These are phyloP conservation scores for Eurystomus gularis DNA, from an alignment of 2,113 vertebrate species.

Conservation along the genomic window DNA sequence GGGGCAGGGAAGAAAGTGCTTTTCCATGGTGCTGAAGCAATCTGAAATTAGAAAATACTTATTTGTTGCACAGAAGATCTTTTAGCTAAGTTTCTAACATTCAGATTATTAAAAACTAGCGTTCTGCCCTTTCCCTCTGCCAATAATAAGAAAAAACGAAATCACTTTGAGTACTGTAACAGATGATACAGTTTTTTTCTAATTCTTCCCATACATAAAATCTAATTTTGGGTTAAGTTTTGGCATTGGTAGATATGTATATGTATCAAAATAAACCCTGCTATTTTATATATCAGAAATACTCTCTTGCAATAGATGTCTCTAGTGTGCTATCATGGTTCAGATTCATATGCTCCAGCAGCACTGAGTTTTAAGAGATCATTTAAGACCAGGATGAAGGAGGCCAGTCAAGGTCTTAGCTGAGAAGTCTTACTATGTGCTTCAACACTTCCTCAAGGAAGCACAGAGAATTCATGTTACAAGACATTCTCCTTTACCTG, in stretches of 20 bases:
- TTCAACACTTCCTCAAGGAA: not conserved
- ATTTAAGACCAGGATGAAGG: not conserved
- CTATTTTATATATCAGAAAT: not conserved
- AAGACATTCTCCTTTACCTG: not conserved
- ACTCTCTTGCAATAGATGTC: not conserved
- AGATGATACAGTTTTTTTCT: not conserved
- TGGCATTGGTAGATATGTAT: not conserved
- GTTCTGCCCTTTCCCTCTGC: not conserved
- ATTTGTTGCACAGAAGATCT: not conserved
- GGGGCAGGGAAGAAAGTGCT: not conserved
- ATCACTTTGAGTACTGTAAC: not conserved
- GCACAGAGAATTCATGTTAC: fast-evolving
- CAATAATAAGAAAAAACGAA: not conserved
- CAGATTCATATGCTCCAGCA: not conserved
- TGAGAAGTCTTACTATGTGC: not conserved
- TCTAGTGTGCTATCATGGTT: not conserved
- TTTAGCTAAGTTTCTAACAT: not conserved
- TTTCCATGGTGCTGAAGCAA: not conserved
- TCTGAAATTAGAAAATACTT: not conserved
- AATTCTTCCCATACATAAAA: not conserved
- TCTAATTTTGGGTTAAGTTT: not conserved
- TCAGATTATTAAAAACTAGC: not conserved
- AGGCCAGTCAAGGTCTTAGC: not conserved
- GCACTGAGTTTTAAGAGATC: not conserved
- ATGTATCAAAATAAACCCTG: not conserved